Evolutionary conservation across 2,888 invertebrate genomes (phyloP).

Genomic region (Chaitophorus viminalis): DNA sequence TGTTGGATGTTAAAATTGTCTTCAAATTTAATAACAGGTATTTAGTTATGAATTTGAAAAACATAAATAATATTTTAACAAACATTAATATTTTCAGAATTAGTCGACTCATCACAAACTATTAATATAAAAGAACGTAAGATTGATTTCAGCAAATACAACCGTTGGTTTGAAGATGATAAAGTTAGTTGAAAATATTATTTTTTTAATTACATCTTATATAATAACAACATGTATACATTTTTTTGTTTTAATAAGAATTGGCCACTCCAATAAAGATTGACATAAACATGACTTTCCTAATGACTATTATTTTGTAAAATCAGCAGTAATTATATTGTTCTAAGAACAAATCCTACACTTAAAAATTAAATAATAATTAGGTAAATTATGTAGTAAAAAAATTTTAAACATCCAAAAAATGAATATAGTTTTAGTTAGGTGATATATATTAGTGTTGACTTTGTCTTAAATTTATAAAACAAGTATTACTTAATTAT

Average conservation of each 20-base stretch:
- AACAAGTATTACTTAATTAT: no score
- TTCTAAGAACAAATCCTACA: no score
- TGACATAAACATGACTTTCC: no score
- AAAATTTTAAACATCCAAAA: no score
- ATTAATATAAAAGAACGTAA: slow-evolving; percentile 45
- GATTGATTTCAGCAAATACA: slow-evolving; percentile 54
- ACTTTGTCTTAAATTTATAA: no score
- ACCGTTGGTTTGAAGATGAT: slow-evolving; percentile 57
- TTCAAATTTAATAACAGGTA: slow-evolving; percentile 70
- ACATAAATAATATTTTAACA: slow-evolving; percentile 1
- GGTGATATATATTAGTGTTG: no score
- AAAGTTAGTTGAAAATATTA: slow-evolving; percentile 31
- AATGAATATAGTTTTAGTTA: no score
- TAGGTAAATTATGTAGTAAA: no score
- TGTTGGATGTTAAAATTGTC: slow-evolving; percentile 70
- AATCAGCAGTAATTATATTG: no score
- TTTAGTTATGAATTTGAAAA: slow-evolving; percentile 7
- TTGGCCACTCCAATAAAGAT: no score
- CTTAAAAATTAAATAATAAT: no score
- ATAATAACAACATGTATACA: neutral
- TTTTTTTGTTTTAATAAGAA: neutral
- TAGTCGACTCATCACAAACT: slow-evolving; percentile 26
- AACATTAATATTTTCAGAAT: slow-evolving; percentile 2
- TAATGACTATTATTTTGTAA: no score
- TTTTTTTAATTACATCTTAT: neutral